Evolutionary conservation across 2,888 invertebrate species (phyloP).

Genomic region (Schizaphis graminum): DNA sequence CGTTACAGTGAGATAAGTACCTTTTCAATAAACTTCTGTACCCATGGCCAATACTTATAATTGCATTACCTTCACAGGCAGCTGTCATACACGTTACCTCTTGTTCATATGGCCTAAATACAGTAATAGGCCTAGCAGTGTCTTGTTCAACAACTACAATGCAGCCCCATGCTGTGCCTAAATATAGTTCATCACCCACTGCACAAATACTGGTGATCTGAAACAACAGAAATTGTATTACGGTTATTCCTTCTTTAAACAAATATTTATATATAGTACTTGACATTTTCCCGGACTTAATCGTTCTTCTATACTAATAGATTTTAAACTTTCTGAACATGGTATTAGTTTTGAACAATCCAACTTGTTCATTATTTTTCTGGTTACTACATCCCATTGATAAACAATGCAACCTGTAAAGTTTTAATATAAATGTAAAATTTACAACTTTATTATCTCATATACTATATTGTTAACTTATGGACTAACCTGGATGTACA

Average conservation of each 20-base stretch:
- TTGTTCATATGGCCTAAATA: conserved; percentile 92
- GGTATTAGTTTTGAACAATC: conserved; percentile 94
- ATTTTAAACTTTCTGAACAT: conserved; percentile 91
- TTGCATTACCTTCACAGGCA: conserved; percentile 72
- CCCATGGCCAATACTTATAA: conserved; percentile 87
- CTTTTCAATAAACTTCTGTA: conserved; percentile 80
- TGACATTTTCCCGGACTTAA: conserved; percentile 83
- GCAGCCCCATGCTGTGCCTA: conserved; percentile 96
- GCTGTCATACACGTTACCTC: conserved; percentile 80
- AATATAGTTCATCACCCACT: conserved; percentile 81
- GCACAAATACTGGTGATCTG: conserved; percentile 82
- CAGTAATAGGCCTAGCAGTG: conserved; percentile 86
- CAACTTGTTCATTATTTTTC: conserved; percentile 81
- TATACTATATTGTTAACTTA: not conserved
- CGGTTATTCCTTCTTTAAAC: not conserved
- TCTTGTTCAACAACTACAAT: conserved; percentile 88
- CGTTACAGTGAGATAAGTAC: conserved; percentile 64
- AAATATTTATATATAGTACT: conserved; percentile 71
- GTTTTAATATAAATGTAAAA: not conserved
- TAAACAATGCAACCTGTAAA: conserved; percentile 84
- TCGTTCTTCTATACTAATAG: conserved; percentile 90
- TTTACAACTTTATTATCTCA: not conserved
- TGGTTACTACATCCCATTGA: conserved; percentile 83
- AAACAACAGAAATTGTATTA: conserved; percentile 51
- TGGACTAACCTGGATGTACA: conserved; percentile 80